Evolutionary conservation across 35 echinoderm and acorn worm species (phyloP).

Genomic region (Ophiothrix spiculata): DNA sequence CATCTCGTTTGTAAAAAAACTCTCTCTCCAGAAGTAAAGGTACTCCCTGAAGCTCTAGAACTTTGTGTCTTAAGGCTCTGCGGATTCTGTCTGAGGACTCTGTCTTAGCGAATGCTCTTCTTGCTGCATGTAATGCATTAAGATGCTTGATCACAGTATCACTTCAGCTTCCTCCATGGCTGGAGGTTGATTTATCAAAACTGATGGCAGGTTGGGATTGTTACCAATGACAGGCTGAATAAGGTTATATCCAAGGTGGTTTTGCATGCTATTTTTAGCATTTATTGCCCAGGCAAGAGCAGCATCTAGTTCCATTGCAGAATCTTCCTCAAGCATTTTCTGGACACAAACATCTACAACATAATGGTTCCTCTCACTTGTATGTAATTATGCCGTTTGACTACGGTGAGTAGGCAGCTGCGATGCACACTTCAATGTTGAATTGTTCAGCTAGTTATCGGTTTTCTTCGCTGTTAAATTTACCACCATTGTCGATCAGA

Average conservation of each 20-base stretch:
- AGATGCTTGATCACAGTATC: constrained; percentile 13
- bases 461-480: constrained; percentile 1
- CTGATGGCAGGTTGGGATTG: constrained; percentile 1
- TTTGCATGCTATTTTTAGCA: constrained; percentile 30
- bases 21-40: no score
- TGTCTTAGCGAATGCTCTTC: background rate
- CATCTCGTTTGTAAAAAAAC: constrained; percentile 30
- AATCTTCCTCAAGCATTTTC: constrained; percentile 12
- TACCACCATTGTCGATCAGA: constrained; percentile 3
- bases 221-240: constrained; percentile 1
- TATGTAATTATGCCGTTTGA: constrained; percentile 8
- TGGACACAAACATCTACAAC: constrained; percentile 17
- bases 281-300: constrained; percentile 19
- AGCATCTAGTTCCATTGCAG: background rate
- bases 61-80: background rate
- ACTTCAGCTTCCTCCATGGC: constrained; percentile 14
- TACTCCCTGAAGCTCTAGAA: background rate
- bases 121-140: constrained; percentile 12
- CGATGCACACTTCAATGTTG: background rate
- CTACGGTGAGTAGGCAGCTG: constrained; percentile 4
- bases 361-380: constrained; percentile 15
- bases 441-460: constrained; percentile 9
- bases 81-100: constrained; percentile 15
- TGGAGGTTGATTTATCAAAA: background rate
- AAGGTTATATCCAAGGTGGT: background rate